Evolutionary conservation across 2,113 vertebrate species (phyloP), one percentile per base, ranked within the genome.

Genomic region (Albula goreensis): DNA sequence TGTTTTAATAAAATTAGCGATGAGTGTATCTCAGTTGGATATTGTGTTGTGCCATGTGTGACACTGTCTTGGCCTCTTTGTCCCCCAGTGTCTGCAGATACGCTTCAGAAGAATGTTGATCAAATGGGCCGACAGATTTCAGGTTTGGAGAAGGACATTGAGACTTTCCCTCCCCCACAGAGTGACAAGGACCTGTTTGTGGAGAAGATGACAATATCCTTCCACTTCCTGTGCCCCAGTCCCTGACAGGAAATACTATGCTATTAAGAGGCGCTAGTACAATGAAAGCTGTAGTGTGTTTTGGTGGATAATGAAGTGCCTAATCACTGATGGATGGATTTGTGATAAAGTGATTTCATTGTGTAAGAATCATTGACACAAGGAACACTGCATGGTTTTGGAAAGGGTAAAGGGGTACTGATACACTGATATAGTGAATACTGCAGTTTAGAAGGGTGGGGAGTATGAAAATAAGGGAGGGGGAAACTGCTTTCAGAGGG

Each of bases 131-230:
- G 96, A 90, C 93, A 97, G 84, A 95, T 97, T 89, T 90, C 93
- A 83, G 94, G 85, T 7, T 84, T 96, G 78, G 91, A 96, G 74
- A 94, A 94, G 81, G 94, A 96, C 89, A 90, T 96, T 81, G 94
- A 95, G 89, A 96, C 92, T 0, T 97, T 97, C 85, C 96, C 96
- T n/a, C 94, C 94, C 25, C 83, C 95, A 19, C 92, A 94, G 86
- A 96, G 92, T 81, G 95, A 97, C 84, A 95, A 93, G 51, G 96
- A 97, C 90, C 94, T 94, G 85, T 97, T 96, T 91, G 91, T 89
- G 82, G 94, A 97, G 89, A 97, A 97, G 92, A 96, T 96, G 92
- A 93, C 94, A 10, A 96, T 96, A 97, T 97, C 97, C 96, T 97
- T 90, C 89, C 85, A 85, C 53, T 57, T 85, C 85, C 49, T 85